Percentiles rank a stretch among this genome's conserved stretches.
Conservation (phyloP, 92 coral and sea anemone species). For the Actinostola sp. region DNA sequence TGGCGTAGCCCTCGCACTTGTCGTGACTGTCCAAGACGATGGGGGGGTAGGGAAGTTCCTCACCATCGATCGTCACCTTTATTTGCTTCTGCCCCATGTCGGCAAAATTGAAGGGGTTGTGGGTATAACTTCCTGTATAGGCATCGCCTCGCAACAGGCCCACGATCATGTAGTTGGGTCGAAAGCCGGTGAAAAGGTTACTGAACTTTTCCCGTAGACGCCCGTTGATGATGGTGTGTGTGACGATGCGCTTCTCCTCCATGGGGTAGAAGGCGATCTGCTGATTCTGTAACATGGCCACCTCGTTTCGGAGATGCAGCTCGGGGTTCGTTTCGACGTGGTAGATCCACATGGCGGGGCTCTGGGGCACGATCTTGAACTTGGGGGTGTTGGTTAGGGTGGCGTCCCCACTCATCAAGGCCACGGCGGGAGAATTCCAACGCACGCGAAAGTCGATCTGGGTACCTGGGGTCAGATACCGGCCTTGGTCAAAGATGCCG, state of each 20-base stretch:
- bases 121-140: background rate
- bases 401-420: background rate
- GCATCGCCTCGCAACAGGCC: background rate
- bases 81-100: background rate
- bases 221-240: background rate
- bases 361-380: background rate
- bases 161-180: constrained; percentile 19
- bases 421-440: constrained; percentile 10
- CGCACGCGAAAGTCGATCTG: background rate
- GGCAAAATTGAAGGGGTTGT: background rate
- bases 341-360: background rate
- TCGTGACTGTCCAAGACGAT: background rate
- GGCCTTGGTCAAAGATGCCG: background rate
- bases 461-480: constrained; percentile 7
- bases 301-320: background rate
- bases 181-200: background rate
- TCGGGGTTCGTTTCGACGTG: background rate
- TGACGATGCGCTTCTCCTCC: background rate
- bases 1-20: background rate
- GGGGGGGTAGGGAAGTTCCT: constrained; percentile 3
- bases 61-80: constrained; percentile 7
- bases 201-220: background rate
- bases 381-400: background rate
- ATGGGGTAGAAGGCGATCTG: constrained; percentile 3
- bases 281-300: background rate